phyloP scores from a whole-genome alignment of 2,113 vertebrate species.

The Gyps fulvus region DNA sequence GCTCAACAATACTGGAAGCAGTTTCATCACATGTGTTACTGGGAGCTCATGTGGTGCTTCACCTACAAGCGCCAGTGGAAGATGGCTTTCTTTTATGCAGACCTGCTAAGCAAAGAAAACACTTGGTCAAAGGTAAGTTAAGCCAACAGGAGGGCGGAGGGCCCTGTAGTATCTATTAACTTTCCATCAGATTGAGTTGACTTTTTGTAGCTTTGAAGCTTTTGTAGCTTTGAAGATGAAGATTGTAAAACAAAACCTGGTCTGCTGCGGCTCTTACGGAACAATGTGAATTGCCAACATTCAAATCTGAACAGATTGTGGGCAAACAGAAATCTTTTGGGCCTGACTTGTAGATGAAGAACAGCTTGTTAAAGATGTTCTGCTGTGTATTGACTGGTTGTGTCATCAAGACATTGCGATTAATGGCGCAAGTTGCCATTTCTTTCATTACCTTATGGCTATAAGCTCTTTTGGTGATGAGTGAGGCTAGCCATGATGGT shows the following conservation, averaged over 20 bases:
- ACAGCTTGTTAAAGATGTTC: neutral
- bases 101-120: slow-evolving; percentile 95
- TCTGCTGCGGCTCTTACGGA: neutral
- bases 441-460: neutral
- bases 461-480: neutral
- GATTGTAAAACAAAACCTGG: neutral
- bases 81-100: slow-evolving; percentile 97
- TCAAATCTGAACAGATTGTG: neutral
- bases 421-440: neutral
- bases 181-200: neutral
- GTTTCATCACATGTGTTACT: slow-evolving; percentile 99
- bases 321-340: neutral
- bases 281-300: neutral
- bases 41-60: slow-evolving; percentile 99
- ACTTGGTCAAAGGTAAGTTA: slow-evolving; percentile 91
- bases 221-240: neutral
- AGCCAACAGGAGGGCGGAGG: neutral
- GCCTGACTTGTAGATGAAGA: neutral
- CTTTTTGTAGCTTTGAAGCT: neutral
- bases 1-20: slow-evolving; percentile 97
- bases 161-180: neutral
- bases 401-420: neutral
- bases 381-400: neutral
- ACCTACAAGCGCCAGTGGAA: slow-evolving; percentile 97
- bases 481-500: neutral